Evolutionary conservation across 2,113 vertebrate genomes (phyloP).

Genomic region (Lutjanus erythropterus): DNA sequence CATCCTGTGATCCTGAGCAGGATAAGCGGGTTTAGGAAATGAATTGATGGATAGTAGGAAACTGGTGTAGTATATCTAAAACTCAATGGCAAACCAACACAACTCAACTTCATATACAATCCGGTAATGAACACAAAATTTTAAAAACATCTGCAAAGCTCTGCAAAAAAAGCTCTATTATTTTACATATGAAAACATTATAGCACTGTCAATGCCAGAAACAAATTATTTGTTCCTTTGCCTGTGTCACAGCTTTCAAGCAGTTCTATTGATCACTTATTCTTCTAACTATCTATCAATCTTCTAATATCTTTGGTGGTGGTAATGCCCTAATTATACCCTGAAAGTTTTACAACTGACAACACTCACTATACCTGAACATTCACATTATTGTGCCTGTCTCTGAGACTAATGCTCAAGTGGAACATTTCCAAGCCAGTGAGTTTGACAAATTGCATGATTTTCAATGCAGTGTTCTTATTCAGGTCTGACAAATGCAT

Average conservation of each 20-base stretch:
- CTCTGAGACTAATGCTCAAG: slow-evolving; percentile 12
- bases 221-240: neutral
- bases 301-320: neutral
- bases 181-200: neutral
- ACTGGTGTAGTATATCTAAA: neutral
- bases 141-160: too few species aligned
- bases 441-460: slow-evolving; percentile 7
- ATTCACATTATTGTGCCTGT: neutral
- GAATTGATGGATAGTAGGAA: slow-evolving; percentile 5
- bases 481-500: slow-evolving; percentile 1
- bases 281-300: neutral
- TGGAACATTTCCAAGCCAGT: slow-evolving; percentile 18
- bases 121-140: neutral
- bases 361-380: neutral
- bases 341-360: neutral
- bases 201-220: neutral
- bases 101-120: neutral
- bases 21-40: slow-evolving; percentile 4
- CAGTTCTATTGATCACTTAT: neutral
- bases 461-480: slow-evolving; percentile 25
- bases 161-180: neutral
- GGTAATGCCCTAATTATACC: slow-evolving; percentile 20
- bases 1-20: slow-evolving; percentile 19
- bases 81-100: neutral
- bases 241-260: neutral